Conservation (phyloP, 1,140 invertebrate genomes). For the Leptinotarsa texana region DNA sequence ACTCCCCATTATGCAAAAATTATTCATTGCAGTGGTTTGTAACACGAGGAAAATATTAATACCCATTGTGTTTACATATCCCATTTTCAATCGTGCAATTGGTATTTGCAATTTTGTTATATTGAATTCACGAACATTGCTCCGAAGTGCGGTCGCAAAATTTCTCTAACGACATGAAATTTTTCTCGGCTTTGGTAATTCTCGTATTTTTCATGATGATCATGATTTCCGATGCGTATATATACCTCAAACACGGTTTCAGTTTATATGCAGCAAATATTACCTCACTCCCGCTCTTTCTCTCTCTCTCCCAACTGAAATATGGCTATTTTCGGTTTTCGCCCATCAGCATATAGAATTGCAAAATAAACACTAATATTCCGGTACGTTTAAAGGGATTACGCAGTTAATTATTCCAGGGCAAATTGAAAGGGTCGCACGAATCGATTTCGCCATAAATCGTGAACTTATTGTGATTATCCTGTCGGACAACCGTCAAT, state of each 20-base stretch:
- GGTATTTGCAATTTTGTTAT: too few species aligned
- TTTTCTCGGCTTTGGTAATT: too few species aligned
- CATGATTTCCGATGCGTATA: too few species aligned
- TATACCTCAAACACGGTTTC: not conserved
- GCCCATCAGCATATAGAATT: constrained; percentile 5
- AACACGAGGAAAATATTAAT: too few species aligned
- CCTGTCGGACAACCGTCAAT: not conserved
- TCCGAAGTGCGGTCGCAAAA: too few species aligned
- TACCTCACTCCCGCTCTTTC: not conserved
- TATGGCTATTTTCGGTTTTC: constrained; percentile 4
- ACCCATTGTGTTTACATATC: too few species aligned
- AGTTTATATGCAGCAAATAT: constrained; percentile 12
- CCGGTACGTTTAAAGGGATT: constrained; percentile 26
- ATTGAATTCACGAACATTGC: too few species aligned
- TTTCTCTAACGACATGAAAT: too few species aligned
- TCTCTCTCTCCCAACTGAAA: not conserved
- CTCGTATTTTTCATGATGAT: too few species aligned
- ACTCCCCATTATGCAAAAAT: too few species aligned
- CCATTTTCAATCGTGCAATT: too few species aligned
- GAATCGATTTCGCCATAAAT: not conserved
- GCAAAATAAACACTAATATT: constrained; percentile 31
- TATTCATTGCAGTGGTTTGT: too few species aligned
- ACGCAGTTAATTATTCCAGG: constrained; percentile 28
- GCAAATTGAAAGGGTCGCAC: constrained; percentile 25
- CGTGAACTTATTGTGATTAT: constrained; percentile 23